Base-by-base conservation (phyloP, 2,113 vertebrate species). In the Cebus imitator region DNA sequence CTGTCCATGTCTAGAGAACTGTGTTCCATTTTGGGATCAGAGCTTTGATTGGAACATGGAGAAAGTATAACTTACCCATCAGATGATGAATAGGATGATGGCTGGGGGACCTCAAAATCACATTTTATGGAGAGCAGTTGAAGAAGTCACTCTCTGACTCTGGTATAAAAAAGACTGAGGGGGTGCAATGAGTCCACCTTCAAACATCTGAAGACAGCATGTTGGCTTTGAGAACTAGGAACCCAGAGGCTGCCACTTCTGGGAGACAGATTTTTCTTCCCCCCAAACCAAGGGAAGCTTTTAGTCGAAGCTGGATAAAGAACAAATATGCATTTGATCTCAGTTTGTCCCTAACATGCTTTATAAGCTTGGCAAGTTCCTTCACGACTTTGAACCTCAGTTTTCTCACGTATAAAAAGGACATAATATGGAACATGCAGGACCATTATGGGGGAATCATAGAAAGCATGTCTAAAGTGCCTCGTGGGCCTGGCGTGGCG, bases 81-180 rank as follows among this genome's bases (percentile, higher is more conserved):
- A 37, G 17, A 79, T 27, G 16, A 52, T 68, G 76, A 90, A 70
- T 20, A 68, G 83, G 91, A 79, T 72, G 30, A 61, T 35, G 61
- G n/a, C 55, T 55, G 23, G 50, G 25, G 4, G 32, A 61, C 8
- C 37, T 72, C 43, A 72, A 83, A 91, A 80, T 14, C 57, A 89
- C 66, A 82, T 73, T 78, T 66, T 45, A 78, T 40, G 32, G 25
- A 43, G 21, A 83, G 73, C 5, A 86, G 57, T 55, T 66, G 87
- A 85, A 95, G 90, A 37, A 82, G 37, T 20, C 73, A 72, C 57
- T 95, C 64, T 78, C 32, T 81, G 64, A 64, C 50, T 87, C n/a
- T 76, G 30, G 17, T 27, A 58, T 68, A 11, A 57, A 94, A 90
- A 73, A 88, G 14, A 23, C 55, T 61, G 40, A n/a, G 43, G 21